Conservation (phyloP, 2,113 vertebrate genomes). For the Tragelaphus imberbis region DNA sequence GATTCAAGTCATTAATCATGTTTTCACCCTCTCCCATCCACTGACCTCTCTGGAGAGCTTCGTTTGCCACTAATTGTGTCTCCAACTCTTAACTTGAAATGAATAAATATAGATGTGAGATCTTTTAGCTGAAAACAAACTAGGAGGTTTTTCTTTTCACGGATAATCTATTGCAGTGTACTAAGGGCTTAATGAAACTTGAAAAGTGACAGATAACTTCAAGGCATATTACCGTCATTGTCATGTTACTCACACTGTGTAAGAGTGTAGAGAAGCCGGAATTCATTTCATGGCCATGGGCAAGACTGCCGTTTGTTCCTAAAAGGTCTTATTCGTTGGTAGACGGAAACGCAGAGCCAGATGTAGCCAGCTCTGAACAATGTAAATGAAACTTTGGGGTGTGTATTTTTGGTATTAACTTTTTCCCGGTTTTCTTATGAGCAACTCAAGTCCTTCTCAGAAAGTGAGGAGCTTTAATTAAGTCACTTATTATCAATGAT, state of each 20-base stretch:
- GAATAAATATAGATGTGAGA: not conserved
- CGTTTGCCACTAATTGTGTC: not conserved
- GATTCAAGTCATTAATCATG: not conserved
- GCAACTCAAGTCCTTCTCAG: not conserved
- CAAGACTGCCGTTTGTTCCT: not conserved
- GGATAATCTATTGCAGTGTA: not conserved
- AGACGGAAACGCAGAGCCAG: not conserved
- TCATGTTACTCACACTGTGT: not conserved
- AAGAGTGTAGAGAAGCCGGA: not conserved
- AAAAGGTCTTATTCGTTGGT: not conserved
- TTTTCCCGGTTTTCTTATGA: not conserved
- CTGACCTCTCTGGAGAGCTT: not conserved
- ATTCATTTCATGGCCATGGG: not conserved
- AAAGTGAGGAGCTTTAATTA: not conserved
- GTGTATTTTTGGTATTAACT: not conserved
- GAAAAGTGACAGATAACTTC: not conserved
- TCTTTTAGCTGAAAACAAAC: not conserved
- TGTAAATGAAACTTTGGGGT: not conserved
- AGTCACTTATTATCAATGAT: not conserved
- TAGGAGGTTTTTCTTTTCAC: not conserved
- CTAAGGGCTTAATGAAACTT: not conserved
- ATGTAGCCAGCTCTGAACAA: not conserved
- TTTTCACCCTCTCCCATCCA: not conserved
- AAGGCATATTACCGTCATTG: fast-evolving
- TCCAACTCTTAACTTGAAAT: not conserved